phyloP scores from a whole-genome alignment of 2,888 invertebrate species.

The Dascillus cervinus region DNA sequence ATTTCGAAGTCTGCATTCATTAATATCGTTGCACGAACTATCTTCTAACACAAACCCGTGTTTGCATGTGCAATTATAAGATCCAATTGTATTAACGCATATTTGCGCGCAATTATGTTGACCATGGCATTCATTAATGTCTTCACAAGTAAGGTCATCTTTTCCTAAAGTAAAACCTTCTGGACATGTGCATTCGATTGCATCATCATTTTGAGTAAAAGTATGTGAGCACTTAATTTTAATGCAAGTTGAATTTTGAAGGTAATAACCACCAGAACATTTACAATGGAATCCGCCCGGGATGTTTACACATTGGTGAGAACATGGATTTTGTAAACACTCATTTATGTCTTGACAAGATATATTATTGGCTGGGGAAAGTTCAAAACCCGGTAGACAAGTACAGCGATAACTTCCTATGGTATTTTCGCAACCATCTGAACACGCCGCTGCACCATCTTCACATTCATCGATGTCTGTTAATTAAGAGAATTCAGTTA shows the following conservation, averaged over 20 bases:
- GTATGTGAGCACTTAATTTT: slow-evolving; percentile 35
- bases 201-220: slow-evolving; percentile 29
- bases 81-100: slow-evolving; percentile 46
- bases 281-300: slow-evolving; percentile 37
- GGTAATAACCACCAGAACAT: slow-evolving; percentile 35
- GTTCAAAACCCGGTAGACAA: slow-evolving; percentile 50
- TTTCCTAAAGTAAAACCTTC: slow-evolving; percentile 36
- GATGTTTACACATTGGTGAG: slow-evolving; percentile 27
- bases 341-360: slow-evolving; percentile 44
- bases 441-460: slow-evolving; percentile 32
- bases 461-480: slow-evolving; percentile 37
- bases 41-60: slow-evolving; percentile 45
- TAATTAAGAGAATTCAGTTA: background rate
- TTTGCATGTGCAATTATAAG: slow-evolving; percentile 54
- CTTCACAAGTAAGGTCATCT: slow-evolving; percentile 39
- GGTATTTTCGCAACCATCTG: slow-evolving; percentile 45
- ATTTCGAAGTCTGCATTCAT: slow-evolving; percentile 38
- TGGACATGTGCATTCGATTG: slow-evolving; percentile 40
- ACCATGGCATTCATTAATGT: slow-evolving; percentile 37
- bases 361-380: slow-evolving; percentile 39
- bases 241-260: slow-evolving; percentile 35
- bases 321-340: slow-evolving; percentile 36
- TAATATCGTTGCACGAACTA: slow-evolving; percentile 43
- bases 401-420: slow-evolving; percentile 49
- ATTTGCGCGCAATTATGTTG: slow-evolving; percentile 40